Evolutionary conservation across 2,797 vertebrate genomes (phyloP).

Genomic region (Antennarius maculatus): DNA sequence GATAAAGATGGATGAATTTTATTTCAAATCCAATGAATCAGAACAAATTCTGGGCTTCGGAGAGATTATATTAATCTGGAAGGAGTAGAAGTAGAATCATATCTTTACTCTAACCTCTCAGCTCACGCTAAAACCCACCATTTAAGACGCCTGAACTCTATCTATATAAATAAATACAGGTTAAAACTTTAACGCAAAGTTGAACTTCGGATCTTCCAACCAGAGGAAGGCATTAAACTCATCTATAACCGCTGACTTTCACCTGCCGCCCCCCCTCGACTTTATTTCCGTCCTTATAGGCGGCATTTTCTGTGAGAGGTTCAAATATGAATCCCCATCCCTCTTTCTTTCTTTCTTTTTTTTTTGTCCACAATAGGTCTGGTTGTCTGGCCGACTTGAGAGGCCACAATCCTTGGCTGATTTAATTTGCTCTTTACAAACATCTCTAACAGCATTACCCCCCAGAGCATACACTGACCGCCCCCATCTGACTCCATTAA

Average conservation of each 20-base stretch:
- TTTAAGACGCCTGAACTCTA: slow-evolving; percentile 83
- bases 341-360: slow-evolving; percentile 11
- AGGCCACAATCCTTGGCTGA: slow-evolving; percentile 98
- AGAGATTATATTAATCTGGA: too few relatives aligned
- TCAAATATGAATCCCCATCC: slow-evolving; percentile 91
- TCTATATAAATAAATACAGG: slow-evolving; percentile 85
- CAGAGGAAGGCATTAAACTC: slow-evolving; percentile 94
- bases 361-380: slow-evolving; percentile 92
- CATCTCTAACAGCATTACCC: slow-evolving; percentile 99
- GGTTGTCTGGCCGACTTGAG: slow-evolving; percentile 97
- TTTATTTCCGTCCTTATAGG: slow-evolving; percentile 96
- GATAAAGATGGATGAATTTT: too few relatives aligned
- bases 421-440: slow-evolving; percentile 99
- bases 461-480: slow-evolving; percentile 92
- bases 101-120: too few relatives aligned
- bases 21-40: too few relatives aligned
- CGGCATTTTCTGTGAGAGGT: slow-evolving; percentile 94
- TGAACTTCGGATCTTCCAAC: slow-evolving; percentile 78
- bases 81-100: too few relatives aligned
- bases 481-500: slow-evolving; percentile 98
- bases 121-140: too few relatives aligned
- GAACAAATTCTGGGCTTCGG: too few relatives aligned
- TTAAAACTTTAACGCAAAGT: slow-evolving; percentile 67
- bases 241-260: slow-evolving; percentile 91
- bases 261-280: slow-evolving; percentile 88